Evolutionary conservation across 1,140 invertebrate species (phyloP), one percentile per base, ranked within the genome.

Genomic region (Panagrolaimus sp.): DNA sequence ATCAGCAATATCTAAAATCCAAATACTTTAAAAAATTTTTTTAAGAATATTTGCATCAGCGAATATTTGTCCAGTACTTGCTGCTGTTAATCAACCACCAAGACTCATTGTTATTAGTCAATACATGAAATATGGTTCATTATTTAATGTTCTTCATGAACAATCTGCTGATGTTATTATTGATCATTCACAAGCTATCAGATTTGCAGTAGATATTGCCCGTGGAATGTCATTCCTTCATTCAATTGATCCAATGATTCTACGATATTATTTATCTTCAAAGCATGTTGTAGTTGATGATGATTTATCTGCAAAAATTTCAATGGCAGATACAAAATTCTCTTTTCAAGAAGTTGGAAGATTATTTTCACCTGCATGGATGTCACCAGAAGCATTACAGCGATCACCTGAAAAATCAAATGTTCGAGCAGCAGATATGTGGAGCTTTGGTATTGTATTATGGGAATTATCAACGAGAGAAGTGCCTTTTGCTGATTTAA

Each of bases 291-390:
- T 98, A 90, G 92, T 94, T 83, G 86, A 97, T 82, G 94, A 98
- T 81, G 94, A 98, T 84, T 85, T 98, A 68, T 96, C 92, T 16
- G 95, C 95, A 0, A 88, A 93, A 77, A 91, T 99, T 61, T 97
- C 94, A 83, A 98, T 99, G 95, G 93, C 92, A n/a, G 96, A 98
- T 85, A 91, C 92, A 16, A 95, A 96, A 84, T 98, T 98, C 85
- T 94, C 93, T 14, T 99, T 99, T 86, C 93, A 97, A 88, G 91
- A 93, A 84, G 89, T 89, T 79, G 92, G 91, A 11, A 89, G 93
- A 69, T 86, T 91, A 70, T 98, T 95, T 84, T 89, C 91, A 79
- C 94, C 96, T 8, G 93, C 92, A 1, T 98, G 96, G 95, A 93
- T 97, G 89, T 90, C 94, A 8, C 96, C 96, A 14, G 96, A 98